Percentiles rank a stretch among this genome's conserved stretches.
Evolutionary conservation across 2,113 vertebrate species (phyloP).

Genomic region (Prochilodus magdalenae): DNA sequence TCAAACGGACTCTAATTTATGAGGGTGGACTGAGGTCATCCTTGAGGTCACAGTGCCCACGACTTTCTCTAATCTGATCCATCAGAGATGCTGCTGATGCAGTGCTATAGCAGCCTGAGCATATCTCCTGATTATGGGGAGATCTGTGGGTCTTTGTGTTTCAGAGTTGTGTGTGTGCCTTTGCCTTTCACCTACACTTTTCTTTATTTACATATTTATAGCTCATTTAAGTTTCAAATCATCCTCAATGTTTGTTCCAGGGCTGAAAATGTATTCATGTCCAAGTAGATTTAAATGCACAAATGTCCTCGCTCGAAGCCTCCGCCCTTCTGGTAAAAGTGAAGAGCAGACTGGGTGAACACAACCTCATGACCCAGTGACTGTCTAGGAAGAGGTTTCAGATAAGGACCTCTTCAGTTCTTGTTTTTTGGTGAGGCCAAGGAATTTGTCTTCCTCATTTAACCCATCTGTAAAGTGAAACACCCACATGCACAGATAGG

Average conservation of each 20-base stretch:
- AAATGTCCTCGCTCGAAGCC: not conserved
- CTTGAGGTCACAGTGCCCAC: conserved; percentile 19
- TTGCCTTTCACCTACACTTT: too few species aligned
- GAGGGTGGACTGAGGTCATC: conserved; percentile 1
- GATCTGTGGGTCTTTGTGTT: not conserved
- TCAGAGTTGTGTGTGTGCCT: too few species aligned
- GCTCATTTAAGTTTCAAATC: not conserved
- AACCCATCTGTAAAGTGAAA: too few species aligned
- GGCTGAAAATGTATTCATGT: not conserved
- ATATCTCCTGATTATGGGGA: not conserved
- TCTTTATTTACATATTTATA: not conserved
- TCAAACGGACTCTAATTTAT: conserved; percentile 30
- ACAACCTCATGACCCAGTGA: too few species aligned
- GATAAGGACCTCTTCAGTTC: too few species aligned
- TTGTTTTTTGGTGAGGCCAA: too few species aligned
- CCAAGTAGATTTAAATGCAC: not conserved
- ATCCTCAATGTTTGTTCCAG: too few species aligned
- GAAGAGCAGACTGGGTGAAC: not conserved
- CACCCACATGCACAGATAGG: too few species aligned
- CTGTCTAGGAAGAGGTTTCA: too few species aligned
- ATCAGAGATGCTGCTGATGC: not conserved
- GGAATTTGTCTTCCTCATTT: too few species aligned
- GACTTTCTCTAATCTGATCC: conserved; percentile 22
- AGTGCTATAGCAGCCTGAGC: not conserved
- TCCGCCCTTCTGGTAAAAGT: not conserved